Conservation (phyloP, 2,888 invertebrate genomes). For the Cybosia mesomella region DNA sequence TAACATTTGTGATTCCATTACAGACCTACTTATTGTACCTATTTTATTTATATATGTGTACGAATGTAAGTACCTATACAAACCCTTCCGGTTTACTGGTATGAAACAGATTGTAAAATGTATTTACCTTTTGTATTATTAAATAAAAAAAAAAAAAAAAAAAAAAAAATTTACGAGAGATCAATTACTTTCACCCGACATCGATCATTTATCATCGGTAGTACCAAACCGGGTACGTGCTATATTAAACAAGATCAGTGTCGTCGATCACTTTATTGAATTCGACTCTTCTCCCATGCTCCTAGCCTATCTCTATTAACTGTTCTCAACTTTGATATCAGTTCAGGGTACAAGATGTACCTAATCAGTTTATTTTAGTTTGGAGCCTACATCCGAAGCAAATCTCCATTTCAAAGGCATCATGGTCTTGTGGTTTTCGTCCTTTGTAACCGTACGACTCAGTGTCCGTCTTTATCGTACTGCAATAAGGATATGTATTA, state of each 20-base stretch:
- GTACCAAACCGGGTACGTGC: neutral
- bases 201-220: neutral
- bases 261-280: neutral
- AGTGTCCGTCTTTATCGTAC: slow-evolving; percentile 53
- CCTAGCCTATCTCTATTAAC: neutral
- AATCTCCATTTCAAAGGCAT: slow-evolving; percentile 26
- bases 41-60: no score
- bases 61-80: no score
- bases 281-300: neutral
- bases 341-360: neutral
- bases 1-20: no score
- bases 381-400: neutral
- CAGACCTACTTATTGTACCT: no score
- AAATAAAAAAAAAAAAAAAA: no score
- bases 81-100: no score
- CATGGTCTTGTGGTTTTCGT: slow-evolving; percentile 21
- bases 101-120: no score
- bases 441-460: slow-evolving; percentile 35
- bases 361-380: slow-evolving; percentile 2
- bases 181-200: neutral
- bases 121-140: no score
- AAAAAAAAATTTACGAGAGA: neutral
- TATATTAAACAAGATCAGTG: no score
- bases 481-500: slow-evolving; percentile 63
- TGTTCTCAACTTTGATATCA: neutral